Conservation (phyloP, 1,140 invertebrate genomes). For the Papilio glaucus region DNA sequence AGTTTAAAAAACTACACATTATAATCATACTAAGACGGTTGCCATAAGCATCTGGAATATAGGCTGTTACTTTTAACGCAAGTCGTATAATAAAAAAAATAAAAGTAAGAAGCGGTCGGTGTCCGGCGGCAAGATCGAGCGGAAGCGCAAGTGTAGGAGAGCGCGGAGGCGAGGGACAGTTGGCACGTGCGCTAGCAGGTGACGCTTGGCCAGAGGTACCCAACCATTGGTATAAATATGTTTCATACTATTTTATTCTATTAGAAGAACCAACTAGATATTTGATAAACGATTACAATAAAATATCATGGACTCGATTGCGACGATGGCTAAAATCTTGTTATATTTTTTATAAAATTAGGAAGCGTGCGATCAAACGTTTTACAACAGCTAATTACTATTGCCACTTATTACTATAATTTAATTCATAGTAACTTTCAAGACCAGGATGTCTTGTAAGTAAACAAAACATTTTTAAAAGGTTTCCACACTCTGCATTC, state of each 20-base stretch:
- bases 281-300: too few relatives aligned
- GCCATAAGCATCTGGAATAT: background rate
- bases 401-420: background rate
- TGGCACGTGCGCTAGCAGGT: constrained; percentile 73
- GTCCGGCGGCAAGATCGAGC: constrained; percentile 10
- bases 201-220: constrained; percentile 43
- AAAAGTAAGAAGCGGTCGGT: constrained; percentile 14
- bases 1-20: background rate
- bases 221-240: constrained; percentile 25
- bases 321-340: too few relatives aligned
- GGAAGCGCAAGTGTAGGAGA: constrained; percentile 25
- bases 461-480: constrained; percentile 42
- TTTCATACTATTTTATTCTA: too few relatives aligned
- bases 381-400: too few relatives aligned
- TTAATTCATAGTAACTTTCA: background rate
- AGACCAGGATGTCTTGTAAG: background rate
- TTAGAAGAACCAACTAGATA: too few relatives aligned
- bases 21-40: background rate
- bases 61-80: constrained; percentile 11
- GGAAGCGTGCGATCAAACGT: too few relatives aligned
- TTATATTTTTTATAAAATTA: too few relatives aligned
- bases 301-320: too few relatives aligned
- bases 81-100: constrained; percentile 31
- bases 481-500: constrained; percentile 49
- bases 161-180: constrained; percentile 46